phyloP scores from a whole-genome alignment of 2,888 invertebrate species.

The Linnaemya vulpina region DNA sequence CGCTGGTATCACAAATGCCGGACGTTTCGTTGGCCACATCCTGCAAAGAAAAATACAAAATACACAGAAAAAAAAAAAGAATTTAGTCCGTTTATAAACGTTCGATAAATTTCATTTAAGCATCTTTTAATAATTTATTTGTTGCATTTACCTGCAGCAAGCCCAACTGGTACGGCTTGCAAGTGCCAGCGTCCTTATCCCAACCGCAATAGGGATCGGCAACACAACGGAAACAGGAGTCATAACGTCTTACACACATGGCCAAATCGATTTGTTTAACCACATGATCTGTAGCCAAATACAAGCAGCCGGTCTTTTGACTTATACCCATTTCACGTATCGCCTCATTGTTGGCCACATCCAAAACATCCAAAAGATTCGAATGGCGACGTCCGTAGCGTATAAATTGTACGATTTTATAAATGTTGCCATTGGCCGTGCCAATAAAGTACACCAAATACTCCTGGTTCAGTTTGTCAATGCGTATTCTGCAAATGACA shows the following conservation, averaged over 20 bases:
- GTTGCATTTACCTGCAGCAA: constrained; percentile 82
- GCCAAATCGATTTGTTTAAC: constrained; percentile 95
- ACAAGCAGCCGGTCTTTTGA: constrained; percentile 92
- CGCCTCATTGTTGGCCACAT: constrained; percentile 94
- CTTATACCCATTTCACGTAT: constrained; percentile 95
- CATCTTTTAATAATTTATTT: not conserved
- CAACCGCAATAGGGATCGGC: constrained; percentile 98
- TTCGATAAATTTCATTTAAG: not conserved
- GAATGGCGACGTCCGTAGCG: constrained; percentile 92
- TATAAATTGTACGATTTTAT: constrained; percentile 96
- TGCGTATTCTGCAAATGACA: constrained; percentile 80
- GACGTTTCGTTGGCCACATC: constrained; percentile 96
- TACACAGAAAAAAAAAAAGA: constrained; percentile 22
- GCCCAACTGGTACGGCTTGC: constrained; percentile 94
- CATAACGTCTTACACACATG: constrained; percentile 94
- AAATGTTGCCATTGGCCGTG: constrained; percentile 92
- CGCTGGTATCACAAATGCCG: constrained; percentile 94
- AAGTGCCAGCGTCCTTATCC: constrained; percentile 94
- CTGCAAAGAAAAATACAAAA: constrained; percentile 85
- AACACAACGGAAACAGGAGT: constrained; percentile 95
- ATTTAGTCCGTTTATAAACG: too few relatives aligned
- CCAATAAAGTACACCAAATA: constrained; percentile 96
- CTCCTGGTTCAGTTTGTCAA: constrained; percentile 85
- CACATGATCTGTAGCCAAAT: constrained; percentile 93
- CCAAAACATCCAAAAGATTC: constrained; percentile 94